phyloP scores from a whole-genome alignment of 2,113 vertebrate species.

The Phoenicopterus ruber region DNA sequence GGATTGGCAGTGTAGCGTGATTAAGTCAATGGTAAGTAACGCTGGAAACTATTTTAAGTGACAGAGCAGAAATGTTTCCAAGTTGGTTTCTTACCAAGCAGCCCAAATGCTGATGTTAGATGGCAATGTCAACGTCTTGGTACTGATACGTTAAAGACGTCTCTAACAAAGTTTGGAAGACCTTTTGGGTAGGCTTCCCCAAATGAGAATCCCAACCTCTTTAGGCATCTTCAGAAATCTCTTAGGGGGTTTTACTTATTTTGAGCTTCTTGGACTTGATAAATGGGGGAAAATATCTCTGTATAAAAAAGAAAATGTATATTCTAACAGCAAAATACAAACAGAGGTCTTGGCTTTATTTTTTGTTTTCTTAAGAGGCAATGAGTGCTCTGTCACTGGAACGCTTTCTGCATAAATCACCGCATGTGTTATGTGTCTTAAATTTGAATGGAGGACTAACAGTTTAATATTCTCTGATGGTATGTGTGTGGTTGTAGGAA shows the following conservation, averaged over 20 bases:
- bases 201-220: not conserved
- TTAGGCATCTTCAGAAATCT: not conserved
- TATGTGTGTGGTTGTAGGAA: not conserved
- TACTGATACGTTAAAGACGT: not conserved
- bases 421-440: not conserved
- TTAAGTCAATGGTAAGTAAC: not conserved
- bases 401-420: not conserved
- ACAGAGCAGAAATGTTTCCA: constrained; percentile 14
- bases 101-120: not conserved
- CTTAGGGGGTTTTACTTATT: not conserved
- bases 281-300: not conserved
- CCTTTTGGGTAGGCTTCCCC: not conserved
- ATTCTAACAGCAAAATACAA: not conserved
- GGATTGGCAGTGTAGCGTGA: not conserved
- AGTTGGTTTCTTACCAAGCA: not conserved
- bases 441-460: not conserved
- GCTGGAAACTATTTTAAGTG: not conserved
- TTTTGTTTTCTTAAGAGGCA: not conserved
- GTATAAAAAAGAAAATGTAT: not conserved
- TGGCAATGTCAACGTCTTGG: not conserved
- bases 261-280: not conserved
- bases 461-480: not conserved
- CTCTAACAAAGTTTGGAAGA: not conserved
- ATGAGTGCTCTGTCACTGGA: not conserved
- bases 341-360: not conserved